A percentile compares a stretch with the other conserved stretches of the same genome.
Evolutionary conservation across 2,797 vertebrate genomes (phyloP).

Genomic region (Galagoides demidoff): DNA sequence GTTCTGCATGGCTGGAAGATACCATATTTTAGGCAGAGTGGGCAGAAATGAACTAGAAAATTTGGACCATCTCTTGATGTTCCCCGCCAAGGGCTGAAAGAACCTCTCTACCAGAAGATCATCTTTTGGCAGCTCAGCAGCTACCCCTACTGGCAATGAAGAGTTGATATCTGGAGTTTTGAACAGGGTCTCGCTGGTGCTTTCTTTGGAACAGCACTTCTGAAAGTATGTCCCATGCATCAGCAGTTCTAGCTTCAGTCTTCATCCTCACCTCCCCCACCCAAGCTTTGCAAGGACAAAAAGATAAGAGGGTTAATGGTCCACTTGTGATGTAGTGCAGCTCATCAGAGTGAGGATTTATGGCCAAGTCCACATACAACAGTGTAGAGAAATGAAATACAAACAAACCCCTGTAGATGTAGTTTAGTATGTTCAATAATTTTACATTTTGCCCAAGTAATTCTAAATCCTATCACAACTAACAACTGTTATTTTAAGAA

Average conservation of each 20-base stretch:
- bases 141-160: conserved; percentile 75
- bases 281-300: neutral
- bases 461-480: neutral
- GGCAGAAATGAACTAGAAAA: conserved; percentile 44
- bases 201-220: neutral
- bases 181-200: neutral
- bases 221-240: neutral
- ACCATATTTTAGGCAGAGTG: neutral
- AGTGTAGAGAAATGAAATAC: neutral
- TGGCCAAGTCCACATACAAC: neutral
- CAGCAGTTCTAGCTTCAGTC: neutral
- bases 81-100: neutral
- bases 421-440: neutral
- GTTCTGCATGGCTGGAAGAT: neutral
- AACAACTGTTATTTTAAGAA: neutral
- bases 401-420: neutral
- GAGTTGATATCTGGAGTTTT: neutral
- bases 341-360: neutral
- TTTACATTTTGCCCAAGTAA: neutral
- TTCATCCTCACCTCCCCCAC: neutral
- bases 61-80: conserved; percentile 27
- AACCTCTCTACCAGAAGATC: neutral
- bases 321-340: neutral
- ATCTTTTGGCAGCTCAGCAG: conserved; percentile 74
- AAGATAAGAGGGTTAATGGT: too few relatives aligned